A percentile compares a stretch with the other conserved stretches of the same genome.
phyloP scores from a whole-genome alignment of 1,140 invertebrate genomes.

The Elymnias hypermnestra region DNA sequence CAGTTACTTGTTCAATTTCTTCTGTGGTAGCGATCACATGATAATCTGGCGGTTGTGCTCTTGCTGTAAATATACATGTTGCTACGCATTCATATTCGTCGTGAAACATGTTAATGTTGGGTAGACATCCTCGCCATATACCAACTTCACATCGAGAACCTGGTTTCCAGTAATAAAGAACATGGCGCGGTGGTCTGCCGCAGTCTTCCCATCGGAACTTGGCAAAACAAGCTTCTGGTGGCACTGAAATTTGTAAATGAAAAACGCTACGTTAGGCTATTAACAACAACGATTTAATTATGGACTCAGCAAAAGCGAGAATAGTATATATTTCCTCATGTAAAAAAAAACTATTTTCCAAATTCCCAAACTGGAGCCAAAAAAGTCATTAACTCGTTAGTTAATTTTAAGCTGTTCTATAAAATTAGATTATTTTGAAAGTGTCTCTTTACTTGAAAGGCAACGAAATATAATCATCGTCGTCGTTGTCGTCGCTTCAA shows the following conservation, averaged over 20 bases:
- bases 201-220: constrained; percentile 58
- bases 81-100: constrained; percentile 57
- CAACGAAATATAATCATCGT: too few relatives aligned
- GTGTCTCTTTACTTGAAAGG: too few relatives aligned
- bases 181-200: constrained; percentile 34
- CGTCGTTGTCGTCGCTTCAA: too few relatives aligned
- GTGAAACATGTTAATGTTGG: constrained; percentile 59
- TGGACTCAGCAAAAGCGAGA: too few relatives aligned
- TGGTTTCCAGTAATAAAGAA: constrained; percentile 60
- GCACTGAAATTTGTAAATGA: constrained; percentile 29
- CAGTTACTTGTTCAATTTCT: constrained; percentile 1
- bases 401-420: too few relatives aligned
- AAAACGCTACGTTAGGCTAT: background rate
- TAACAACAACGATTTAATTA: background rate
- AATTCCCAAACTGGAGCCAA: too few relatives aligned
- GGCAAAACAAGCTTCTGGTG: constrained; percentile 47
- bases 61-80: constrained; percentile 49
- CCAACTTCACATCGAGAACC: constrained; percentile 60
- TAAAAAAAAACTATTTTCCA: too few relatives aligned
- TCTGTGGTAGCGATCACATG: constrained; percentile 21
- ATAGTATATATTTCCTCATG: background rate
- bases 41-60: constrained; percentile 32
- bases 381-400: too few relatives aligned
- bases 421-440: too few relatives aligned
- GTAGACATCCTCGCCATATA: constrained; percentile 60